These are phyloP conservation scores for Heterohyrax brucei DNA, from an alignment of 2,797 vertebrate genomes.

Conservation along the genomic window DNA sequence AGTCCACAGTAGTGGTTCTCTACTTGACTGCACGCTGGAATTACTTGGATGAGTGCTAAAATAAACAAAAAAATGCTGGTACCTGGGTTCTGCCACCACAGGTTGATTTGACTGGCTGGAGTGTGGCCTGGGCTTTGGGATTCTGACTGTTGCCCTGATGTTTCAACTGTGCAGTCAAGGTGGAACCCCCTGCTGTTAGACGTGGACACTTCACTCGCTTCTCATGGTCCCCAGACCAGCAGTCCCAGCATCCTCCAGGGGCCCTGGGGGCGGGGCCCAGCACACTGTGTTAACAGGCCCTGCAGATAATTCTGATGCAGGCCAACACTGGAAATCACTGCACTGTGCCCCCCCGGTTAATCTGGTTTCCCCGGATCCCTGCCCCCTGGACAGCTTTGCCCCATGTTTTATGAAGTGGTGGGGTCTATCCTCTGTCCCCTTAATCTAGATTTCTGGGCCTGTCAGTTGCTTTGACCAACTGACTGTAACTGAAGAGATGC, in stretches of 20 bases:
- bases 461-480: not conserved
- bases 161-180: not conserved
- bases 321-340: not conserved
- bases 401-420: not conserved
- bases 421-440: fast-evolving
- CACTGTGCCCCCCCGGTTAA: not conserved
- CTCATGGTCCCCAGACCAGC: not conserved
- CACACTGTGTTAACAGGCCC: not conserved
- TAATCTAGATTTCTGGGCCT: not conserved
- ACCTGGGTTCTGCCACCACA: not conserved
- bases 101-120: not conserved
- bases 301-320: not conserved
- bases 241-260: not conserved
- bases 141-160: not conserved
- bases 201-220: not conserved
- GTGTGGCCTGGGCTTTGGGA: not conserved
- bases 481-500: not conserved
- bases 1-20: not conserved
- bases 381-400: not conserved
- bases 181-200: not conserved
- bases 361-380: not conserved
- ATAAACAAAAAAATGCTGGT: not conserved
- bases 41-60: not conserved
- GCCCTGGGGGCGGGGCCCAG: too few species aligned
- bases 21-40: not conserved